Percentiles rank a stretch among this genome's conserved stretches.
Evolutionary conservation across 1,140 invertebrate genomes (phyloP).

Genomic region (Cyclargus thomasi): DNA sequence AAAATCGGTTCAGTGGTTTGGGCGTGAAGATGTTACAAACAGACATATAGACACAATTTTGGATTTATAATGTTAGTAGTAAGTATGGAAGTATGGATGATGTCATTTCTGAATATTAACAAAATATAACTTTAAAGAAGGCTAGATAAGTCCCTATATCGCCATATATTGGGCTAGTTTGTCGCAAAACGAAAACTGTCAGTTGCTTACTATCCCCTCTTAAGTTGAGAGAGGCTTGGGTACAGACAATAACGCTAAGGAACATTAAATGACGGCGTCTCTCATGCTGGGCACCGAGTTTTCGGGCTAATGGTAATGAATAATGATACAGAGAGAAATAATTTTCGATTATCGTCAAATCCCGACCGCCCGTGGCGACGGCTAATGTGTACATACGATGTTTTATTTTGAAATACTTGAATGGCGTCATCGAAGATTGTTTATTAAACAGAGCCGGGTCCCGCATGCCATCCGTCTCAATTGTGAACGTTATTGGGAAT

Average conservation of each 20-base stretch:
- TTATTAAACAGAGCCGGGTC: constrained; percentile 60
- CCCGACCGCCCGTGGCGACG: constrained; percentile 43
- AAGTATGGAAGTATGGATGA: no score
- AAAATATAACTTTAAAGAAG: no score
- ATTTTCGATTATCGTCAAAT: constrained; percentile 41
- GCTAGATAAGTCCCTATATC: no score
- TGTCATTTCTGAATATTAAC: no score
- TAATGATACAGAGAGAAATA: constrained; percentile 1
- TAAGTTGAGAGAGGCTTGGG: neutral
- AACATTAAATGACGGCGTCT: neutral
- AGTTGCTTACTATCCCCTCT: no score
- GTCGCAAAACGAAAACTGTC: no score
- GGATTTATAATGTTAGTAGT: no score
- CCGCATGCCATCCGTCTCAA: constrained; percentile 65
- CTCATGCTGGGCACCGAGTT: neutral
- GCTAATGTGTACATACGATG: constrained; percentile 28
- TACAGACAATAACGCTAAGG: neutral
- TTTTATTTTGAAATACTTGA: constrained; percentile 43
- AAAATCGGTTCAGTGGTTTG: no score
- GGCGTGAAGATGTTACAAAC: no score
- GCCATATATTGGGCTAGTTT: no score
- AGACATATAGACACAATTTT: no score
- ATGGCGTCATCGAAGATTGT: constrained; percentile 48
- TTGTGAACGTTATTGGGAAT: constrained; percentile 73
- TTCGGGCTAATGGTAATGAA: neutral